Evolutionary conservation across 2,888 invertebrate genomes (phyloP).

Genomic region (Mellilla xanthometata): DNA sequence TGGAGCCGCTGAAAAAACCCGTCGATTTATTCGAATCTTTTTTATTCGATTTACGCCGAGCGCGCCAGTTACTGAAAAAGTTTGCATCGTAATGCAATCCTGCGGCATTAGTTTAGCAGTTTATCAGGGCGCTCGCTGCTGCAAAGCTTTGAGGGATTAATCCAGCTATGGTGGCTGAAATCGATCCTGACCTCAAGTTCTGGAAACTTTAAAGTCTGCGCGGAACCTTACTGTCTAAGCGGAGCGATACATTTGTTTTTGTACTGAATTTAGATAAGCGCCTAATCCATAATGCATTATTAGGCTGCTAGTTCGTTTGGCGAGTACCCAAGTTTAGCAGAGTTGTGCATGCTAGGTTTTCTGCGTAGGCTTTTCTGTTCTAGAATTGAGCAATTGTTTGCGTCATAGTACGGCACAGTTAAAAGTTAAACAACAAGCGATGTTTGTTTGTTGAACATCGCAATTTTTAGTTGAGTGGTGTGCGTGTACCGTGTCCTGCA

Average conservation of each 20-base stretch:
- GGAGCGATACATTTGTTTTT: constrained; percentile 40
- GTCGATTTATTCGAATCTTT: constrained; percentile 67
- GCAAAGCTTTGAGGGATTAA: constrained; percentile 79
- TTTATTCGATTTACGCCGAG: constrained; percentile 66
- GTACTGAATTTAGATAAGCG: constrained; percentile 47
- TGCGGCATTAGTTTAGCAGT: constrained; percentile 74
- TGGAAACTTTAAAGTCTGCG: constrained; percentile 41
- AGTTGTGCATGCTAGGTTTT: constrained; percentile 42
- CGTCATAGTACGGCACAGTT: constrained; percentile 54
- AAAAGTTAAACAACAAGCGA: constrained; percentile 61
- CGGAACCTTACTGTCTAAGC: constrained; percentile 37
- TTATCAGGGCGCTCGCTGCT: constrained; percentile 69
- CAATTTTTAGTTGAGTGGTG: constrained; percentile 72
- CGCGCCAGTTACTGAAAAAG: constrained; percentile 74
- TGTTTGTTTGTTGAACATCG: constrained; percentile 70
- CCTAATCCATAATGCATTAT: constrained; percentile 55
- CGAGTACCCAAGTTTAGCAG: constrained; percentile 44
- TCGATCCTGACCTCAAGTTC: constrained; percentile 45
- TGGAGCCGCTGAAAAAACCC: constrained; percentile 58
- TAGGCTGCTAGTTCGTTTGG: constrained; percentile 46
- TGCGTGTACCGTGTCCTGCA: constrained; percentile 69
- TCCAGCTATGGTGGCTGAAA: constrained; percentile 57
- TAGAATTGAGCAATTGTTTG: constrained; percentile 46
- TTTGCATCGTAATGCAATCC: constrained; percentile 79
- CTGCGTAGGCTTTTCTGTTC: constrained; percentile 31